These are phyloP conservation scores for Hylyphantes graminicola DNA, from an alignment of 1,140 invertebrate species.

Conservation along the genomic window DNA sequence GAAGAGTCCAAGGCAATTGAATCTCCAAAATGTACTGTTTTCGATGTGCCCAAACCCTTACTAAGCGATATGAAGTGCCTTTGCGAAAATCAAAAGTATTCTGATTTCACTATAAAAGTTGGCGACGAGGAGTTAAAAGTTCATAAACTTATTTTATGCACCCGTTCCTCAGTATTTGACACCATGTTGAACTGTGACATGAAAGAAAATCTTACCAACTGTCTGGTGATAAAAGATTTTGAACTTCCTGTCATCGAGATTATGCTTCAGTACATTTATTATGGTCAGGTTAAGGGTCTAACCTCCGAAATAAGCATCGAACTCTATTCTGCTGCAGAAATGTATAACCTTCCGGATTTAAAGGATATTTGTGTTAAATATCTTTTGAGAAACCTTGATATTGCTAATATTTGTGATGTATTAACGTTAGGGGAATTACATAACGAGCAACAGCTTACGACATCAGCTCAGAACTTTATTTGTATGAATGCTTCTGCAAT, in stretches of 20 bases:
- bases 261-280: slow-evolving; percentile 11
- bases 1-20: neutral
- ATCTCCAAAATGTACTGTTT: neutral
- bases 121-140: too few relatives aligned
- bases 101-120: slow-evolving; percentile 9
- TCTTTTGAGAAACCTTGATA: neutral
- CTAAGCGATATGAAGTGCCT: too few relatives aligned
- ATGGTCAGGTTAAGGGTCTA: neutral
- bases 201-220: too few relatives aligned
- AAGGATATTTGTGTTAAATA: neutral
- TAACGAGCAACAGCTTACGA: neutral
- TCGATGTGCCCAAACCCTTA: too few relatives aligned
- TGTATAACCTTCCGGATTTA: slow-evolving; percentile 5
- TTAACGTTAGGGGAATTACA: neutral
- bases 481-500: neutral
- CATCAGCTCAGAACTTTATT: neutral
- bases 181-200: too few relatives aligned
- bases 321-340: neutral
- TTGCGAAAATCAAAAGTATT: neutral
- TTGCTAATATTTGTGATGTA: slow-evolving; percentile 3
- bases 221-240: slow-evolving; percentile 16
- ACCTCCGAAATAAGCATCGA: neutral
- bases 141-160: too few relatives aligned
- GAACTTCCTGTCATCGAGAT: neutral
- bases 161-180: too few relatives aligned